Evolutionary conservation across 2,888 invertebrate species (phyloP), one percentile per base, ranked within the genome.

Genomic region (Mylabris sibirica): DNA sequence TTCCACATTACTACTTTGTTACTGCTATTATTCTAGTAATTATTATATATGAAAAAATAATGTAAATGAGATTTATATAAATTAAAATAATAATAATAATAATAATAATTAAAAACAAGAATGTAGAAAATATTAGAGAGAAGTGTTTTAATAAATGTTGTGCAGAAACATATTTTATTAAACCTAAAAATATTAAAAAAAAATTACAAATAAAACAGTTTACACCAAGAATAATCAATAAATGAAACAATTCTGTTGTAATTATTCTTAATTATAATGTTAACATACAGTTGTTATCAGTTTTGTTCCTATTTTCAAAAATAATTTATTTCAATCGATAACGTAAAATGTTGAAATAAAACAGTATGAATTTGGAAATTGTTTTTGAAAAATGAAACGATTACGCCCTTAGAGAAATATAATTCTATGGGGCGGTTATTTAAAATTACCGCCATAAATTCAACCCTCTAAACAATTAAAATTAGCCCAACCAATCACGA

Each of bases 81-180:
- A n/a, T n/a, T n/a, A n/a, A n/a, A n/a, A n/a, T n/a, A n/a, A n/a
- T n/a, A n/a, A n/a, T n/a, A n/a, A n/a, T n/a, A n/a, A n/a, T n/a
- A n/a, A n/a, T n/a, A n/a, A n/a, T n/a, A n/a, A 82, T 78, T 14
- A 41, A 41, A 41, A 14, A 41, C n/a, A 41, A 80, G 81, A 80
- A 75, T 83, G 84, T 84, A 84, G 83, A 82, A 79, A 77, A 79
- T 81, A 79, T 80, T 79, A 81, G 79, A 80, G 79, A 80, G 80
- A 83, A 82, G 82, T 84, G 84, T 85, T 84, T 85, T 83, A 85
- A 85, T 85, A 85, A 85, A 85, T 85, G 85, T 85, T 85, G 84
- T 85, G 84, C 80, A 81, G 80, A 84, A 74, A 79, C 67, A 68
- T 62, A 76, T 71, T 74, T 76, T 76, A 75, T 76, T 78, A 77